phyloP scores from a whole-genome alignment of 2,888 invertebrate species.

The Orthosia gothica region DNA sequence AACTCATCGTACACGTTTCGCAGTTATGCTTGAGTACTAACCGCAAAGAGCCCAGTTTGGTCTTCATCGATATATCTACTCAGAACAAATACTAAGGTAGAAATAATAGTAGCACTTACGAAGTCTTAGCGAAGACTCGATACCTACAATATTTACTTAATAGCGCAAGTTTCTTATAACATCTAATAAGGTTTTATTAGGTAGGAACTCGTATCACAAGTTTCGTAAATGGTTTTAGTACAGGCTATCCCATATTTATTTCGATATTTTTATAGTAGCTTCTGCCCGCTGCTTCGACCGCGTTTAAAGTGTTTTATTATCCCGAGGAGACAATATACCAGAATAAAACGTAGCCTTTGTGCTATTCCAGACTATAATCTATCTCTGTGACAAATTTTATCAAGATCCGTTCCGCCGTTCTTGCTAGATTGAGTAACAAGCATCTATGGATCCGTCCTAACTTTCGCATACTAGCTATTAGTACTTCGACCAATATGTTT shows the following conservation, averaged over 20 bases:
- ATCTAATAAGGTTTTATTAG: constrained; percentile 27
- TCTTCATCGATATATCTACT: constrained; percentile 24
- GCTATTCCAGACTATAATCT: no score
- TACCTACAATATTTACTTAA: constrained; percentile 17
- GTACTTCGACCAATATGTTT: no score
- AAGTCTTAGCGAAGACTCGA: not conserved
- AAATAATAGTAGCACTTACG: constrained; percentile 1
- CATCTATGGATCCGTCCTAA: no score
- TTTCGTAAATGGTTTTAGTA: constrained; percentile 25
- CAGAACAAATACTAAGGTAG: constrained; percentile 31
- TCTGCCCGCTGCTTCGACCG: no score
- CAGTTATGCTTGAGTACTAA: constrained; percentile 28
- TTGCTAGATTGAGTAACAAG: no score
- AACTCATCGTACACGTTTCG: not conserved
- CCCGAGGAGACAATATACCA: no score
- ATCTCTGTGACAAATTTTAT: no score
- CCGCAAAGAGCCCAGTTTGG: constrained; percentile 29
- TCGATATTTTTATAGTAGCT: no score
- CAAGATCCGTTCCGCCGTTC: no score
- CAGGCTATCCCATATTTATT: not conserved
- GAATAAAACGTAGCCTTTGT: no score
- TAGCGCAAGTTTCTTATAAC: constrained; percentile 10
- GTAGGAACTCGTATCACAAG: not conserved
- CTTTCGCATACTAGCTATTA: no score
- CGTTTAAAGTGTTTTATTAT: no score